Evolutionary conservation across 1,140 invertebrate genomes (phyloP).

Genomic region (Apolygus lucorum): DNA sequence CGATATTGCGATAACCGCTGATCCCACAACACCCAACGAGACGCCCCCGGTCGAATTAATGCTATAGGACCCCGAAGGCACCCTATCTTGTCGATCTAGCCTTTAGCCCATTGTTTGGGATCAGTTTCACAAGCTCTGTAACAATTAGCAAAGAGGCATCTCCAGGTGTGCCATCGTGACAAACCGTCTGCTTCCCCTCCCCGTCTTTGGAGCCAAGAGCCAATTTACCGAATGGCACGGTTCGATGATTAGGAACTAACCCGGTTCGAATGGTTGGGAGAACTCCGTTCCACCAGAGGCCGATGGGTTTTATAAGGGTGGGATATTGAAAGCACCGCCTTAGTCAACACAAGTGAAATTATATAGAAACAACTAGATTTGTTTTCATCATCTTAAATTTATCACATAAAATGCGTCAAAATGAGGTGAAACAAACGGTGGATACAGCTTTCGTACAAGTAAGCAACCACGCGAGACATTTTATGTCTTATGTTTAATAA

Average conservation of each 20-base stretch:
- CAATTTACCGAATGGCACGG: not conserved
- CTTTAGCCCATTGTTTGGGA: not conserved
- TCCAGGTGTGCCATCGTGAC: not conserved
- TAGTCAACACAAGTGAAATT: too few species aligned
- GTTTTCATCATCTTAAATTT: too few species aligned
- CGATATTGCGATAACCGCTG: not conserved
- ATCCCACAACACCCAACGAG: not conserved
- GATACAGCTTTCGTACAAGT: too few species aligned
- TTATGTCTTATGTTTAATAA: too few species aligned
- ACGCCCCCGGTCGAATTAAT: not conserved
- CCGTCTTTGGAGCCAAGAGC: not conserved
- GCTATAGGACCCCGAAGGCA: not conserved
- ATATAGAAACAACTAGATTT: too few species aligned
- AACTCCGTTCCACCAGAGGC: too few species aligned
- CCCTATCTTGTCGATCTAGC: not conserved
- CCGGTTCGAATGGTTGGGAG: too few species aligned
- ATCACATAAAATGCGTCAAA: too few species aligned
- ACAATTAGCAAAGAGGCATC: slow-evolving; percentile 1
- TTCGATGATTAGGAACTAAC: not conserved
- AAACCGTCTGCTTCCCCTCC: not conserved
- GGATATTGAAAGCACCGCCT: too few species aligned
- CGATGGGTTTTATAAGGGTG: too few species aligned
- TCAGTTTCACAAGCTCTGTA: not conserved
- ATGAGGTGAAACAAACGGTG: too few species aligned
- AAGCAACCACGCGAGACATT: too few species aligned